phyloP scores from a whole-genome alignment of 2,113 vertebrate species.

The Poicephalus meyeri region DNA sequence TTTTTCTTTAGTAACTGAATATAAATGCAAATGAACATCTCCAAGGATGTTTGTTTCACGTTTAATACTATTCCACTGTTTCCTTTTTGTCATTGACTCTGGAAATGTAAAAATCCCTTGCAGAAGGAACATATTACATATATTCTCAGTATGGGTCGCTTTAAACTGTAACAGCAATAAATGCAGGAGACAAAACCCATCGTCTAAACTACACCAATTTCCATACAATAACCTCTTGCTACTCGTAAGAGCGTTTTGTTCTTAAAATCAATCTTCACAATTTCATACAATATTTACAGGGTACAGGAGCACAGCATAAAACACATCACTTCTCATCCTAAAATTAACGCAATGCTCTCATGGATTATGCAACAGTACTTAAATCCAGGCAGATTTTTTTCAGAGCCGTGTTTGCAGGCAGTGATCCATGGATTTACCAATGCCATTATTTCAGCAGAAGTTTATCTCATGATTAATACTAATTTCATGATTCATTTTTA shows the following conservation, averaged over 20 bases:
- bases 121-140: background rate
- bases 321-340: background rate
- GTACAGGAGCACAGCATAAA: background rate
- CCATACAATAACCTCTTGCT: background rate
- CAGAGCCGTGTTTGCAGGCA: background rate
- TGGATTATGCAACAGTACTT: background rate
- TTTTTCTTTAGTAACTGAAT: background rate
- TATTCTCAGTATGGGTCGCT: background rate
- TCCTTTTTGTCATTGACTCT: background rate
- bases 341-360: background rate
- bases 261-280: background rate
- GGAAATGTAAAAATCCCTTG: background rate
- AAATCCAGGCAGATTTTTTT: background rate
- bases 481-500: background rate
- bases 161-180: background rate
- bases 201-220: background rate
- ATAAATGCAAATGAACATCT: background rate
- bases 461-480: background rate
- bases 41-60: background rate
- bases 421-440: background rate
- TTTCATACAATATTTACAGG: background rate
- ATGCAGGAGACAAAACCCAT: background rate
- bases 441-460: background rate
- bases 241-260: background rate
- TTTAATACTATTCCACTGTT: background rate